A percentile compares a stretch with the other conserved stretches of the same genome.
Evolutionary conservation across 2,888 invertebrate genomes (phyloP).

Genomic region (Actias luna): DNA sequence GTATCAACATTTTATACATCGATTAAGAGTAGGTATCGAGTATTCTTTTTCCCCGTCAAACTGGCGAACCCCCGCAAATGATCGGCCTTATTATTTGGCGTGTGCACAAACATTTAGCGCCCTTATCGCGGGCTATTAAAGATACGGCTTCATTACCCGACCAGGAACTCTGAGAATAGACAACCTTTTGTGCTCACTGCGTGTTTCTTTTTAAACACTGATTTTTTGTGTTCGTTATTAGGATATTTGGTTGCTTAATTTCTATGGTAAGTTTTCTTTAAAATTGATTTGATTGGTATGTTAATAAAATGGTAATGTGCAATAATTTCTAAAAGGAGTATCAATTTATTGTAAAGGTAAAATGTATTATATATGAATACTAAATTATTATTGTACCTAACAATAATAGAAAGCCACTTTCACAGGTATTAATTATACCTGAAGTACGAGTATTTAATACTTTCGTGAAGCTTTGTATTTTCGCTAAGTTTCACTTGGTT

Average conservation of each 20-base stretch:
- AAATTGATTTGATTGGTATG: background rate
- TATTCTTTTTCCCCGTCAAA: conserved; percentile 55
- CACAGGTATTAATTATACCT: too few species aligned
- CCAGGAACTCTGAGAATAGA: conserved; percentile 40
- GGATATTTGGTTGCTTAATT: background rate
- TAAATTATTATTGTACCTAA: too few species aligned
- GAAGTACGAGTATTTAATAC: too few species aligned
- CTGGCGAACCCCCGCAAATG: conserved; percentile 70
- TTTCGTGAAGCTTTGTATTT: too few species aligned
- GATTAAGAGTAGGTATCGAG: conserved; percentile 24
- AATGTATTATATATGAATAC: too few species aligned
- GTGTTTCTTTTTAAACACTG: conserved; percentile 21
- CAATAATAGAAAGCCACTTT: too few species aligned
- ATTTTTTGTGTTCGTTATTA: conserved; percentile 31
- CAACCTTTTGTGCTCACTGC: conserved; percentile 39
- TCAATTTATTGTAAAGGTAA: background rate
- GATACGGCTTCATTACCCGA: conserved; percentile 78
- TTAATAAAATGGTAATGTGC: background rate
- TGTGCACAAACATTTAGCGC: conserved; percentile 79
- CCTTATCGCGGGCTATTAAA: conserved; percentile 78
- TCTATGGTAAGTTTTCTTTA: background rate
- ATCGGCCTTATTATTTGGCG: conserved; percentile 80
- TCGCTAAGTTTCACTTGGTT: too few species aligned
- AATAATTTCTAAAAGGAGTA: background rate
- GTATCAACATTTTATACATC: conserved; percentile 50